These are phyloP conservation scores for Leuctra nigra DNA, from an alignment of 2,888 invertebrate genomes.

Conservation along the genomic window DNA sequence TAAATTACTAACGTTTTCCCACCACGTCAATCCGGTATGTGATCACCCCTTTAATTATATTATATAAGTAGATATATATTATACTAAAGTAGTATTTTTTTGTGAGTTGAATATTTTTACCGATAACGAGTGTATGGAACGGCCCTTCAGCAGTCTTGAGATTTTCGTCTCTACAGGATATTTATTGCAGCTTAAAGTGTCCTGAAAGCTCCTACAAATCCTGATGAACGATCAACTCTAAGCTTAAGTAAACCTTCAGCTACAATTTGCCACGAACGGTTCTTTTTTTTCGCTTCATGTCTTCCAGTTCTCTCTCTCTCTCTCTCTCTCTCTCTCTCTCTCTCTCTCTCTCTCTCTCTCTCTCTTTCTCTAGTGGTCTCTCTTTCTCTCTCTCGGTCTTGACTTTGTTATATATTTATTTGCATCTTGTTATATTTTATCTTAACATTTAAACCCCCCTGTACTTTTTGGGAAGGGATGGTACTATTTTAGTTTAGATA, in stretches of 20 bases:
- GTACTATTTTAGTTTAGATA: too few species aligned
- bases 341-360: conserved; percentile 31
- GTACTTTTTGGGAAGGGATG: neutral
- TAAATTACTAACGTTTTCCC: too few species aligned
- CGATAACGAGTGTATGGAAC: too few species aligned
- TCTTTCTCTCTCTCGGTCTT: conserved; percentile 22
- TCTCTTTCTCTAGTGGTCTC: conserved; percentile 17
- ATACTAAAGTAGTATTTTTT: too few species aligned
- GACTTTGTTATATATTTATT: conserved; percentile 23
- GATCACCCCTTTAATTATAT: too few species aligned
- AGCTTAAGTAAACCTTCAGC: conserved; percentile 34
- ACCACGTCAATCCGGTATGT: too few species aligned
- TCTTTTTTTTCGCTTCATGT: conserved; percentile 30
- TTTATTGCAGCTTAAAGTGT: conserved; percentile 27
- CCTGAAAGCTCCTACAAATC: conserved; percentile 44
- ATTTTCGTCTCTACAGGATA: conserved; percentile 13
- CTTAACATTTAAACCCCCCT: neutral
- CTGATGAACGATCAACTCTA: conserved; percentile 51
- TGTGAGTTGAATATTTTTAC: too few species aligned
- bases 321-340: conserved; percentile 27
- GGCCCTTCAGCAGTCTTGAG: too few species aligned
- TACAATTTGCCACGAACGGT: conserved; percentile 33
- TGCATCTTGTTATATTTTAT: conserved; percentile 25
- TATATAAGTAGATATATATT: too few species aligned
- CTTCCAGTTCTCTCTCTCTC: conserved; percentile 27